Conservation (phyloP, 2,888 invertebrate genomes). For the Stenchaetothrips biformis region DNA sequence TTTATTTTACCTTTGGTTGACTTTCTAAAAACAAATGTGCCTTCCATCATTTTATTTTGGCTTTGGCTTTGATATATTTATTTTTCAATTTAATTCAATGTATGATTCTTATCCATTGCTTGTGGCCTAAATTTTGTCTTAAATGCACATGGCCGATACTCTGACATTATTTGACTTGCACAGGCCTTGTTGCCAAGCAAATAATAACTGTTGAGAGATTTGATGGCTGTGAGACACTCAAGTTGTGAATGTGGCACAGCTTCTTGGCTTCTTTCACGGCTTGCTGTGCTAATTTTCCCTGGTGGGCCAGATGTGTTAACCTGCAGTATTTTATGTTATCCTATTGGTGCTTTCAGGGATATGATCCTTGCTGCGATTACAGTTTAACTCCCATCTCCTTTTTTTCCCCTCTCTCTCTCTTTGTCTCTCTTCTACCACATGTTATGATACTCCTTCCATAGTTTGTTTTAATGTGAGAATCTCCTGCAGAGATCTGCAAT, state of each 20-base stretch:
- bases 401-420: neutral
- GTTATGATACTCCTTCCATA: slow-evolving; percentile 7
- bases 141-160: neutral
- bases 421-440: neutral
- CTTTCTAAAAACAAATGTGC: too few relatives aligned
- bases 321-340: slow-evolving; percentile 17
- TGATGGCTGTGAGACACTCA: neutral
- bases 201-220: neutral
- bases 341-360: slow-evolving; percentile 20
- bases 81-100: neutral
- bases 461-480: slow-evolving; percentile 13
- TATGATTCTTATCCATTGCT: neutral
- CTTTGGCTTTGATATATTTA: too few relatives aligned
- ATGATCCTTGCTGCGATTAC: slow-evolving; percentile 18
- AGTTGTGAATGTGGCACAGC: slow-evolving; percentile 22
- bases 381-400: neutral
- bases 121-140: neutral
- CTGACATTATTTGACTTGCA: neutral
- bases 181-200: slow-evolving; percentile 8
- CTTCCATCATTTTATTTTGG: too few relatives aligned
- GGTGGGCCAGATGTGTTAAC: slow-evolving; percentile 17
- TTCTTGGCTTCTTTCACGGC: neutral
- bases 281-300: slow-evolving; percentile 12
- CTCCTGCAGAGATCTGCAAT: neutral
- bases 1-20: neutral